Evolutionary conservation across 1,140 invertebrate species (phyloP).

Genomic region (Laodelphax striatellus): DNA sequence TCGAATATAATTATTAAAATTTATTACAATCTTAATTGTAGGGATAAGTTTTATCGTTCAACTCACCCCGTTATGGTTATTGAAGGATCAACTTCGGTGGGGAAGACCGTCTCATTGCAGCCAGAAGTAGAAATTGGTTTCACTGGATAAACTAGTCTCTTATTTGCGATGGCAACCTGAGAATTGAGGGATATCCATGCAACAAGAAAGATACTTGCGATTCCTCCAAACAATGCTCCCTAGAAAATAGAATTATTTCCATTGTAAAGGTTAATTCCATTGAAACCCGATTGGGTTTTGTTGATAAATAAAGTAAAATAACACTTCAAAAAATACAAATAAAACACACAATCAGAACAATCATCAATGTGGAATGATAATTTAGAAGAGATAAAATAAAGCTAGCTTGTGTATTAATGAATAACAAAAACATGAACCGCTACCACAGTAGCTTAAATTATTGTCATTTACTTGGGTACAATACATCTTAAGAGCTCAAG

Average conservation of each 20-base stretch:
- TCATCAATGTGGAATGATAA: not conserved
- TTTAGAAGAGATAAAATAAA: not conserved
- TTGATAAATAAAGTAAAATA: not conserved
- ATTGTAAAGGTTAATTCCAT: not conserved
- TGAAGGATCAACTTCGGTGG: not conserved
- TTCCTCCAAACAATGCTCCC: slow-evolving; percentile 66
- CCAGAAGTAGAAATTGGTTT: slow-evolving; percentile 20
- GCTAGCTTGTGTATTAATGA: not conserved
- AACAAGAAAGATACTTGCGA: slow-evolving; percentile 54
- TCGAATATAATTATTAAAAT: no score
- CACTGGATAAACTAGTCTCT: slow-evolving; percentile 38
- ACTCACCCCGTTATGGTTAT: not conserved
- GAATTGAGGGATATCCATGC: slow-evolving; percentile 80
- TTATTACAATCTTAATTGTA: no score
- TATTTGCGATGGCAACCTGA: slow-evolving; percentile 55
- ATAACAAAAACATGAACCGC: not conserved
- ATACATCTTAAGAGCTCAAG: no score
- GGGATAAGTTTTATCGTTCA: no score
- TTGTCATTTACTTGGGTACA: no score
- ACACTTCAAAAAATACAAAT: not conserved
- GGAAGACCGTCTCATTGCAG: slow-evolving; percentile 9
- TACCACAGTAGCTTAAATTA: no score
- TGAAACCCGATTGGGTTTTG: not conserved
- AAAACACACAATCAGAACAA: not conserved
- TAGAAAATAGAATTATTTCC: slow-evolving; percentile 27